Percentiles rank a stretch among this genome's conserved stretches.
Evolutionary conservation across 2,113 vertebrate genomes (phyloP).

Genomic region (Brienomyrus brachyistius): DNA sequence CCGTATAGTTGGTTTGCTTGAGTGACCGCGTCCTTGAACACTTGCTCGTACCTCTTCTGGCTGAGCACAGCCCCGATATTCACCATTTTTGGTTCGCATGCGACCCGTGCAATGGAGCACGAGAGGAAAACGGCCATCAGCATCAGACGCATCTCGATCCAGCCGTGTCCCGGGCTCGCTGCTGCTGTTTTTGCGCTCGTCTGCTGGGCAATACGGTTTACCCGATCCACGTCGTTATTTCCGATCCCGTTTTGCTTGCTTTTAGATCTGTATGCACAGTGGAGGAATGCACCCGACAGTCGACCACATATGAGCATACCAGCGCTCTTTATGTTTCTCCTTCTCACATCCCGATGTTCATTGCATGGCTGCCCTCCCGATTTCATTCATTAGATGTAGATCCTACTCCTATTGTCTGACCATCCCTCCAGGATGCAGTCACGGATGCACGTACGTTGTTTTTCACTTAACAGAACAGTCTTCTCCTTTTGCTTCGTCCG

Average conservation of each 20-base stretch:
- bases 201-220: slow-evolving; percentile 42
- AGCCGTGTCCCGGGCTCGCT: slow-evolving; percentile 39
- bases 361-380: not conserved
- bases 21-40: slow-evolving; percentile 85
- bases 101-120: slow-evolving; percentile 74
- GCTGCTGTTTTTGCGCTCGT: slow-evolving; percentile 41
- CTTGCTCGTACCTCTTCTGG: slow-evolving; percentile 87
- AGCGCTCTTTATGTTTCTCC: not conserved
- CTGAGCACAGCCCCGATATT: slow-evolving; percentile 91
- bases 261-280: slow-evolving; percentile 50
- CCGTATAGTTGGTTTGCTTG: slow-evolving; percentile 85
- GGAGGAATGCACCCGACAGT: slow-evolving; percentile 50
- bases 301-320: slow-evolving; percentile 21
- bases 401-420: not conserved
- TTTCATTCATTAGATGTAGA: not conserved
- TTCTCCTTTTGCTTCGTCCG: slow-evolving; percentile 11
- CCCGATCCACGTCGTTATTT: slow-evolving; percentile 25
- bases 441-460: not conserved
- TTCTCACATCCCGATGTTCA: slow-evolving; percentile 1
- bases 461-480: not conserved
- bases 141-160: slow-evolving; percentile 64
- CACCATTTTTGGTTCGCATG: slow-evolving; percentile 85
- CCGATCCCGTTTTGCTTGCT: slow-evolving; percentile 40
- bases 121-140: slow-evolving; percentile 77
- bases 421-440: not conserved